These are phyloP conservation scores for Sebastes hubbsi DNA, from an alignment of 2,797 vertebrate species.

Conservation along the genomic window DNA sequence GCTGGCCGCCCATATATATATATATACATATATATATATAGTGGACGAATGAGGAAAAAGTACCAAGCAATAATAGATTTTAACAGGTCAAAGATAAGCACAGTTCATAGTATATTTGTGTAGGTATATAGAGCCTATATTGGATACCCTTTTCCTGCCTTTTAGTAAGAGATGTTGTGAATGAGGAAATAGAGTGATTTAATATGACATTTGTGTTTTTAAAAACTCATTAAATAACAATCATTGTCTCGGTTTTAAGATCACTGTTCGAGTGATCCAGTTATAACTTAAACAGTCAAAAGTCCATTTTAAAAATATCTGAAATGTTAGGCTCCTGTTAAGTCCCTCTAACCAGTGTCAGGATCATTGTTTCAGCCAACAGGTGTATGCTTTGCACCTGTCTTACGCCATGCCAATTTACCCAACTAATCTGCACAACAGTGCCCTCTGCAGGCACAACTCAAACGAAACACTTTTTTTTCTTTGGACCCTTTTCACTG, in stretches of 20 bases:
- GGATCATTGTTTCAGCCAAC: slow-evolving; percentile 19
- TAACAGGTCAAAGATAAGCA: too few relatives aligned
- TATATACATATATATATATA: too few relatives aligned
- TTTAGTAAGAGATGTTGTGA: too few relatives aligned
- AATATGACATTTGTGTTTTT: neutral
- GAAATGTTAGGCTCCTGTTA: slow-evolving; percentile 63
- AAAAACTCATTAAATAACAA: slow-evolving; percentile 79
- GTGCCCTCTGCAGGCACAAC: slow-evolving; percentile 38
- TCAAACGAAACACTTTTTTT: slow-evolving; percentile 13
- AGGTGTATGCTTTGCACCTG: neutral
- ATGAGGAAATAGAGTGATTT: too few relatives aligned
- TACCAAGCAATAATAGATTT: too few relatives aligned
- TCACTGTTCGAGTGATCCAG: slow-evolving; percentile 47
- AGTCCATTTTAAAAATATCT: slow-evolving; percentile 56
- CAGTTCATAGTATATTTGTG: too few relatives aligned
- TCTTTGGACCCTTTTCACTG: slow-evolving; percentile 63
- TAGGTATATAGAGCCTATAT: too few relatives aligned
- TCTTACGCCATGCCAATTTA: neutral
- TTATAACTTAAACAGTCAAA: slow-evolving; percentile 72
- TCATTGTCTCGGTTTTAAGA: slow-evolving; percentile 70
- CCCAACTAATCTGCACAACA: slow-evolving; percentile 22
- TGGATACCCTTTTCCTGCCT: too few relatives aligned
- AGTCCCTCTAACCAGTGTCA: slow-evolving; percentile 16
- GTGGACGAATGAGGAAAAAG: too few relatives aligned
- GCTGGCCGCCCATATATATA: slow-evolving; percentile 7